These are phyloP conservation scores for Gyrodactylus bullatarudis DNA, from an alignment of 1,140 invertebrate genomes.

Conservation along the genomic window DNA sequence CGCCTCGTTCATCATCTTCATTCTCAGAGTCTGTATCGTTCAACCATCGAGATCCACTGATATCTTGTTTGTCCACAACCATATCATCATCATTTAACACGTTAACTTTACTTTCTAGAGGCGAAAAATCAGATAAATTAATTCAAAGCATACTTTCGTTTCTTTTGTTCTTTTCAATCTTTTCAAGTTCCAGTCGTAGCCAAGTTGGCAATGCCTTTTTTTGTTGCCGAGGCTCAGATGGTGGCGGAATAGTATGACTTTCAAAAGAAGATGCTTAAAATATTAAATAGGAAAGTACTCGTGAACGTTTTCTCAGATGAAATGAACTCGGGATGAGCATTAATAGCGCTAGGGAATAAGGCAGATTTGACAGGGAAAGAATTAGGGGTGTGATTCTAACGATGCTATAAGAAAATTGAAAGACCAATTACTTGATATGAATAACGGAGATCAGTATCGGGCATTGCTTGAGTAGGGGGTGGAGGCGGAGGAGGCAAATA, in stretches of 20 bases:
- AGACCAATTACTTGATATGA: not conserved
- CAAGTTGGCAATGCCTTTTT: not conserved
- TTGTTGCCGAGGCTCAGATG: not conserved
- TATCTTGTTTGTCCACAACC: no score
- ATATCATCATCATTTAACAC: no score
- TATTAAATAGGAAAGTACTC: not conserved
- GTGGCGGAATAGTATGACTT: not conserved
- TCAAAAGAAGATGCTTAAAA: not conserved
- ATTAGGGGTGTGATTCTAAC: not conserved
- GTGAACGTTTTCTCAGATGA: not conserved
- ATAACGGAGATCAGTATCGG: not conserved
- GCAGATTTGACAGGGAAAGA: not conserved
- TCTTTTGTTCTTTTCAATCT: not conserved
- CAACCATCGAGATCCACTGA: no score
- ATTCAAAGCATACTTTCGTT: no score
- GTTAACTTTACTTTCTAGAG: no score
- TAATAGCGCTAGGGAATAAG: not conserved
- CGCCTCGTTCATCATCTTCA: no score
- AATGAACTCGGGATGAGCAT: no score
- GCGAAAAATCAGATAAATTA: no score
- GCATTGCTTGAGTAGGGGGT: not conserved
- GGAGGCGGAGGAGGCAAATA: not conserved
- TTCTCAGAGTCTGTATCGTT: no score
- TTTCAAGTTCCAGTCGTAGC: not conserved
- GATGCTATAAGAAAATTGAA: not conserved